phyloP scores from a whole-genome alignment of 2,113 vertebrate species.

The Mystacornis crossleyi region DNA sequence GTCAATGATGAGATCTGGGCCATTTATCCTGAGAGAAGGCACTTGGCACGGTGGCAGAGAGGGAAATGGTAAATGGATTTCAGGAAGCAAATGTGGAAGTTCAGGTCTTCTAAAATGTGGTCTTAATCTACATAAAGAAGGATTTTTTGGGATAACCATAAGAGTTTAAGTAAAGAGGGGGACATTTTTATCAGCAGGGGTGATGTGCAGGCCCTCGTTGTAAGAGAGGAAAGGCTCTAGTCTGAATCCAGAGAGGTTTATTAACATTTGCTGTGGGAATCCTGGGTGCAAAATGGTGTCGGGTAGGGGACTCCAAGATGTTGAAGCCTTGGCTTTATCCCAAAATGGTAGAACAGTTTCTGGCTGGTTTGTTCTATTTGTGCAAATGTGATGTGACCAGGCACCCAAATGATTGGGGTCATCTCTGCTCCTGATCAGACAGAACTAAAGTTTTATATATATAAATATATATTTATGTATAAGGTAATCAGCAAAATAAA shows the following conservation, averaged over 20 bases:
- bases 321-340: not conserved
- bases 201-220: rapidly evolving
- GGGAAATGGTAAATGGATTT: not conserved
- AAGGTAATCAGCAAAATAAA: rapidly evolving
- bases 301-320: not conserved
- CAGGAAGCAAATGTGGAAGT: not conserved
- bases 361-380: not conserved
- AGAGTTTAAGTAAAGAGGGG: not conserved
- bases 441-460: rapidly evolving
- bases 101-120: not conserved
- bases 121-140: not conserved
- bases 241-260: not conserved
- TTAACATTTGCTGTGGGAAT: not conserved
- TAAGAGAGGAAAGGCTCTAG: not conserved
- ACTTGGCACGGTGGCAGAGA: not conserved
- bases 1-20: not conserved
- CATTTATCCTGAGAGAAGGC: not conserved
- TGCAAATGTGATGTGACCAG: not conserved
- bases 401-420: not conserved
- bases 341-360: not conserved
- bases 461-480: rapidly evolving
- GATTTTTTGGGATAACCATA: not conserved
- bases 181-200: not conserved
- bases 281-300: not conserved
- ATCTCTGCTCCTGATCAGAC: not conserved